A percentile compares a stretch with the other conserved stretches of the same genome.
Evolutionary conservation across 2,113 vertebrate species (phyloP).

Genomic region (cat (Felis catus)): F.catus_Fca126_mat1.0 CM031417.1:136048001-136048500

Average conservation of each 20-base stretch:
- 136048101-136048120: neutral
- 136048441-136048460: too few relatives aligned
- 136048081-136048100: neutral
- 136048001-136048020: conserved; percentile 36
- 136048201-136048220: conserved; percentile 19
- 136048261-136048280: neutral
- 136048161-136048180: neutral
- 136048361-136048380: too few relatives aligned
- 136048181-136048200: neutral
- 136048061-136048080: conserved; percentile 30
- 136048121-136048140: neutral
- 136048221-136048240: neutral
- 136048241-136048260: neutral
- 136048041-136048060: neutral
- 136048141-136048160: neutral
- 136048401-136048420: too few relatives aligned
- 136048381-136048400: too few relatives aligned
- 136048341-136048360: too few relatives aligned
- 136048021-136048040: conserved; percentile 21
- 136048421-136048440: too few relatives aligned
- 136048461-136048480: too few relatives aligned
- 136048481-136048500: too few relatives aligned
- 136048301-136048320: neutral
- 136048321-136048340: too few relatives aligned
- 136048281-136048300: neutral